Conservation (phyloP, 2,888 invertebrate species). For the Automeris io region DNA sequence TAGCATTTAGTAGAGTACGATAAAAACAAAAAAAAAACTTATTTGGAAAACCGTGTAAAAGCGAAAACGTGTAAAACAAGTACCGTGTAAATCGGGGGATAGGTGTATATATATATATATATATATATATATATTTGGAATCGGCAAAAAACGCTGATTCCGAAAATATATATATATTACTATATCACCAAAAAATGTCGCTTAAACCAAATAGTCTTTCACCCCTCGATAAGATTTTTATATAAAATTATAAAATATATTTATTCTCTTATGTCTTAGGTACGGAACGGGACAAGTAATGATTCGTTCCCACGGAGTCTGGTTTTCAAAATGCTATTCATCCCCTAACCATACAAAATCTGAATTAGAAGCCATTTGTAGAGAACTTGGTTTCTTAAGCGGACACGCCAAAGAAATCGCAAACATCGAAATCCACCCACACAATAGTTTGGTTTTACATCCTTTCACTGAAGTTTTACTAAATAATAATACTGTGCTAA, state of each 20-base stretch:
- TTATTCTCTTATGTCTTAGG: slow-evolving; percentile 34
- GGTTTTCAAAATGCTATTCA: slow-evolving; percentile 84
- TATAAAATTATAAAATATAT: neutral
- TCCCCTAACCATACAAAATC: slow-evolving; percentile 66
- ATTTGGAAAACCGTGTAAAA: too few relatives aligned
- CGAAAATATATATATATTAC: too few relatives aligned
- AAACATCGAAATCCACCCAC: slow-evolving; percentile 29
- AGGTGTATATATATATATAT: too few relatives aligned
- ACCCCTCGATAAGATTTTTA: too few relatives aligned
- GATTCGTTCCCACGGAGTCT: slow-evolving; percentile 80
- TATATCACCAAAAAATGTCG: too few relatives aligned
- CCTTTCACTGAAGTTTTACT: slow-evolving; percentile 51
- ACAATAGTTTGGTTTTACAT: slow-evolving; percentile 47
- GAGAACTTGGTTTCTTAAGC: slow-evolving; percentile 76
- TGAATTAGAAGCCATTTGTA: slow-evolving; percentile 78
- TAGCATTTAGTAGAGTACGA: too few relatives aligned
- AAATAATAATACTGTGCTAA: slow-evolving; percentile 54
- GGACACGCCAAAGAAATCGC: slow-evolving; percentile 68
- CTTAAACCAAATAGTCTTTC: too few relatives aligned
- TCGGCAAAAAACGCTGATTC: too few relatives aligned
- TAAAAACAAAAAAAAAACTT: too few relatives aligned
- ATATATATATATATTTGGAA: too few relatives aligned
- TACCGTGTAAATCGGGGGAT: too few relatives aligned
- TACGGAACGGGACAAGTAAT: slow-evolving; percentile 81
- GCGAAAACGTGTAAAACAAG: too few relatives aligned